Evolutionary conservation across 2,797 vertebrate species (phyloP).

Genomic region (Xyrichtys novacula): DNA sequence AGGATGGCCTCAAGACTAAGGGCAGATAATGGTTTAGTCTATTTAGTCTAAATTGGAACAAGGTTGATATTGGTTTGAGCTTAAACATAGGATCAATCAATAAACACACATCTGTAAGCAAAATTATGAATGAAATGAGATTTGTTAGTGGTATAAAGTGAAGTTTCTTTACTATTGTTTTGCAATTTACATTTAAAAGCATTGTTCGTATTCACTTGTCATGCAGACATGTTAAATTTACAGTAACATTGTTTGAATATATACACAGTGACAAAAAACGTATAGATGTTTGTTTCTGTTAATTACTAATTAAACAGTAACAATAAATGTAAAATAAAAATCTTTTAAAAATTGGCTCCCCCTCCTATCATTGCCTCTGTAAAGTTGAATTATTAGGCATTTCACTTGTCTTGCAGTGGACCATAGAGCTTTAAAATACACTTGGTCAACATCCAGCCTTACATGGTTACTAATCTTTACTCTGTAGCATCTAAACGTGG

Average conservation of each 20-base stretch:
- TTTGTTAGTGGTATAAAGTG: background rate
- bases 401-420: background rate
- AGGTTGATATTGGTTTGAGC: background rate
- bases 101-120: background rate
- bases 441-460: slow-evolving; percentile 37
- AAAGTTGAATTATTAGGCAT: slow-evolving; percentile 3
- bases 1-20: slow-evolving; percentile 4
- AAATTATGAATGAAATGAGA: background rate
- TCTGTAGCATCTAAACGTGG: slow-evolving; percentile 44
- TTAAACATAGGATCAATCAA: background rate
- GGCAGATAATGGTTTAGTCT: slow-evolving; percentile 7
- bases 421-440: background rate
- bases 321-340: slow-evolving; percentile 5
- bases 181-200: slow-evolving; percentile 38
- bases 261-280: slow-evolving; percentile 1
- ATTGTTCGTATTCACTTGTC: slow-evolving; percentile 2
- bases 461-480: slow-evolving; percentile 34
- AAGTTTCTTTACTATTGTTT: slow-evolving; percentile 38
- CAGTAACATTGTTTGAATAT: slow-evolving; percentile 29
- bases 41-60: slow-evolving; percentile 5
- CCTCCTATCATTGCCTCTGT: background rate
- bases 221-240: slow-evolving; percentile 35
- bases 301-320: slow-evolving; percentile 3
- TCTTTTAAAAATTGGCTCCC: slow-evolving; percentile 7
- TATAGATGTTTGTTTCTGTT: background rate